These are phyloP conservation scores for Platycheirus rosarum DNA, from an alignment of 2,888 invertebrate genomes.

Conservation along the genomic window DNA sequence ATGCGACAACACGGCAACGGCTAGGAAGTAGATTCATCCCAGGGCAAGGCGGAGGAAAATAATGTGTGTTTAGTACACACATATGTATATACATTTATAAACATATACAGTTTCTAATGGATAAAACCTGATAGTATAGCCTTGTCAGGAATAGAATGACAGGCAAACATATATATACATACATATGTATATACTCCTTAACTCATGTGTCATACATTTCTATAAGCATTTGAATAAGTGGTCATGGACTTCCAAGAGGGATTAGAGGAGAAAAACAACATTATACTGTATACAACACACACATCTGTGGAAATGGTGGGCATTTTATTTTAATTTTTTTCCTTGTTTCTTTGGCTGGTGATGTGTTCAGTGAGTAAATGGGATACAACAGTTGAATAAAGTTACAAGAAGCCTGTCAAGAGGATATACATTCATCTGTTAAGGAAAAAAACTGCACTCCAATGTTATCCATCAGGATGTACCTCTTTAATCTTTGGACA, in stretches of 20 bases:
- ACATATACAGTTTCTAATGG: constrained; percentile 13
- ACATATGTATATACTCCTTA: constrained; percentile 32
- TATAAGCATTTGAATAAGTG: constrained; percentile 56
- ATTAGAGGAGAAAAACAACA: background rate
- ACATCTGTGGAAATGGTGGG: constrained; percentile 19
- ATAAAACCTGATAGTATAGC: constrained; percentile 11
- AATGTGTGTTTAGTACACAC: constrained; percentile 2
- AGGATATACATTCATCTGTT: background rate
- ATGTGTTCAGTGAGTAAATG: constrained; percentile 41
- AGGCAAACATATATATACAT: too few relatives aligned
- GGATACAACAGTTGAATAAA: constrained; percentile 56
- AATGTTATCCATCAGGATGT: constrained; percentile 6
- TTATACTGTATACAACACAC: background rate
- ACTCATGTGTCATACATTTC: constrained; percentile 66
- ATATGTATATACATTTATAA: background rate
- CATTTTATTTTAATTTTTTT: constrained; percentile 61
- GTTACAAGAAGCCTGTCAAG: constrained; percentile 33
- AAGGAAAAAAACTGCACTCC: background rate
- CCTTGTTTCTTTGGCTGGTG: constrained; percentile 35
- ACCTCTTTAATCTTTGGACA: background rate
- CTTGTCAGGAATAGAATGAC: constrained; percentile 6
- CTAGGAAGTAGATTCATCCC: constrained; percentile 1
- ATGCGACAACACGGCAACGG: constrained; percentile 15
- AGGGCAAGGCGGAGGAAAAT: background rate
- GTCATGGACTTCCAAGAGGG: constrained; percentile 20